Evolutionary conservation across 2,888 invertebrate genomes (phyloP).

Genomic region (Barypeithes pellucidus): DNA sequence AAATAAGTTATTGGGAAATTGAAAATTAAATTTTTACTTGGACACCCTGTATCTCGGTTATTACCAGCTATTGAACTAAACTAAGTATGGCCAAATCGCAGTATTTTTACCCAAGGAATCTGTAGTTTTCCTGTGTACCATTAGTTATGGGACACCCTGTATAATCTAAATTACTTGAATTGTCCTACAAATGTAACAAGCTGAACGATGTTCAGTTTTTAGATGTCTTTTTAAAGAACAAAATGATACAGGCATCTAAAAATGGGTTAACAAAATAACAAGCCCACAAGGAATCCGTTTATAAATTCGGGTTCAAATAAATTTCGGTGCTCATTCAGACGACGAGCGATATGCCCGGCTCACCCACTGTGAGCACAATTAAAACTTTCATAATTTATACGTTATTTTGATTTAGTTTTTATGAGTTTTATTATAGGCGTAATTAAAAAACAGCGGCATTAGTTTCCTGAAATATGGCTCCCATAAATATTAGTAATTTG

Average conservation of each 20-base stretch:
- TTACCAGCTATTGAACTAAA: too few relatives aligned
- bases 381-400: constrained; percentile 55
- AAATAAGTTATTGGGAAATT: too few relatives aligned
- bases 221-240: neutral
- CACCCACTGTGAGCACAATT: constrained; percentile 55
- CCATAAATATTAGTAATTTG: constrained; percentile 38
- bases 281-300: constrained; percentile 43
- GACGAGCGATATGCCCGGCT: constrained; percentile 49
- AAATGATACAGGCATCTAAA: neutral
- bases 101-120: too few relatives aligned
- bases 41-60: too few relatives aligned
- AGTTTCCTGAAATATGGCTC: constrained; percentile 34
- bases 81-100: too few relatives aligned
- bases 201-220: too few relatives aligned
- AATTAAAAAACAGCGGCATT: constrained; percentile 48
- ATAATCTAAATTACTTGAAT: too few relatives aligned
- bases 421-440: constrained; percentile 49
- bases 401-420: constrained; percentile 54
- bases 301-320: constrained; percentile 44
- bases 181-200: too few relatives aligned
- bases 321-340: constrained; percentile 39
- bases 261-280: constrained; percentile 22
- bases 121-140: too few relatives aligned
- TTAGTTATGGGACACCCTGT: too few relatives aligned
- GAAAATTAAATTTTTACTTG: too few relatives aligned